A percentile compares a stretch with the other conserved stretches of the same genome.
Conservation (phyloP, 2,888 invertebrate genomes). For the Venusia cambrica region DNA sequence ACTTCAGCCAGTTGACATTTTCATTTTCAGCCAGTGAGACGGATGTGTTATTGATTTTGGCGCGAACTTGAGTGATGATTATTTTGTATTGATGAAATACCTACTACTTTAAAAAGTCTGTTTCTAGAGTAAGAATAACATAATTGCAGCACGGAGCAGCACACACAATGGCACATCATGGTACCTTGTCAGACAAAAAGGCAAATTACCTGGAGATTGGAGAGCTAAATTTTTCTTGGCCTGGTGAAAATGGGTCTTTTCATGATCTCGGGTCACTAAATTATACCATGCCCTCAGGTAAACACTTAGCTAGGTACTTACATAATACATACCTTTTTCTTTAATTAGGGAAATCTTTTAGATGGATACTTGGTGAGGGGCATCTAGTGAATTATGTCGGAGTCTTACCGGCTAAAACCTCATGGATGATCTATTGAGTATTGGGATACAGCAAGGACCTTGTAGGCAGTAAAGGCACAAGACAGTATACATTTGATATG, state of each 20-base stretch:
- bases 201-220: slow-evolving; percentile 66
- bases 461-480: too few species aligned
- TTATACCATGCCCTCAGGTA: slow-evolving; percentile 74
- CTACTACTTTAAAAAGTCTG: not conserved
- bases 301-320: slow-evolving; percentile 17
- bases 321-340: too few species aligned
- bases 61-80: slow-evolving; percentile 39
- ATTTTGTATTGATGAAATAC: not conserved
- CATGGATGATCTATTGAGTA: too few species aligned
- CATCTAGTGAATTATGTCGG: too few species aligned
- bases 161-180: slow-evolving; percentile 50
- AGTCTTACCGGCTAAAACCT: too few species aligned
- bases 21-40: slow-evolving; percentile 6
- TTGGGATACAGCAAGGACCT: too few species aligned
- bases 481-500: too few species aligned
- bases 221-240: slow-evolving; percentile 74
- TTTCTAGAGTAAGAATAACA: not conserved
- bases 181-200: slow-evolving; percentile 52
- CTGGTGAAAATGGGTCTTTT: slow-evolving; percentile 71
- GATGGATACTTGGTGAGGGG: too few species aligned
- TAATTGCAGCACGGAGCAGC: too few species aligned
- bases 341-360: too few species aligned
- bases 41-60: slow-evolving; percentile 38
- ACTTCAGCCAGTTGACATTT: not conserved
- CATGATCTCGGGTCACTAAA: slow-evolving; percentile 68